Base-by-base conservation (phyloP, 2,888 invertebrate genomes). In the Dichetophora obliterata region DNA sequence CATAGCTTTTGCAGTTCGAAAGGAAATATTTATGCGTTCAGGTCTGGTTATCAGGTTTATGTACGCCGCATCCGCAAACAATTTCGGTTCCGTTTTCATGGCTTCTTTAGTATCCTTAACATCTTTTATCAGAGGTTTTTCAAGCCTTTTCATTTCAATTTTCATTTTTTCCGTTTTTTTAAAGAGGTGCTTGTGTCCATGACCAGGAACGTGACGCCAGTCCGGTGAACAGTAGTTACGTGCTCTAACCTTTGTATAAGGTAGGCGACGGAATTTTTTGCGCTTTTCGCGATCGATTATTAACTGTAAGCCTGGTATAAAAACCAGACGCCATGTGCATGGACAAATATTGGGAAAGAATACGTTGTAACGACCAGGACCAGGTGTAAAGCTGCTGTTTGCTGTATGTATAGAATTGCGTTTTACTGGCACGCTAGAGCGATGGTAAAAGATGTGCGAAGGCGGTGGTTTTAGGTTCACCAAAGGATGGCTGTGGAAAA, bases 281-380 rank as follows among this genome's bases (percentile, higher is more conserved):
- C 85, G 83, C 59, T 88, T 88, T 70, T 85, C 82, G 0, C 80
- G 82, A 3, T 88, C 88, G 1, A 88, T 83, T 3, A 75, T 1
- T 3, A 86, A n/a, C 66, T 82, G 80, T 4, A 87, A 75, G 0
- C 80, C 81, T 1, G 87, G 84, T 69, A 81, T 74, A 3, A 59
- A 74, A 0, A 77, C 80, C 22, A 81, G 82, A 14, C 81, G 81
- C 2, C 77, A 27, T 5, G 79, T 61, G 65, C 87, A 86, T 9
- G 81, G 78, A 68, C 87, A 87, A 3, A 78, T 71, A 4, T 79
- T 75, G 0, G 80, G 66, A 72, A 80, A 85, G 27, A 84, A 82
- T 22, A 74, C 78, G 2, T 86, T 84, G 65, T 88, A 88, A 1
- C 88, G 86, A 0, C 88, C 88, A 0, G 88, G 87, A 0, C 83